A percentile compares a stretch with the other conserved stretches of the same genome.
phyloP scores from a whole-genome alignment of 2,797 vertebrate species.

The Hydrophis major region DNA sequence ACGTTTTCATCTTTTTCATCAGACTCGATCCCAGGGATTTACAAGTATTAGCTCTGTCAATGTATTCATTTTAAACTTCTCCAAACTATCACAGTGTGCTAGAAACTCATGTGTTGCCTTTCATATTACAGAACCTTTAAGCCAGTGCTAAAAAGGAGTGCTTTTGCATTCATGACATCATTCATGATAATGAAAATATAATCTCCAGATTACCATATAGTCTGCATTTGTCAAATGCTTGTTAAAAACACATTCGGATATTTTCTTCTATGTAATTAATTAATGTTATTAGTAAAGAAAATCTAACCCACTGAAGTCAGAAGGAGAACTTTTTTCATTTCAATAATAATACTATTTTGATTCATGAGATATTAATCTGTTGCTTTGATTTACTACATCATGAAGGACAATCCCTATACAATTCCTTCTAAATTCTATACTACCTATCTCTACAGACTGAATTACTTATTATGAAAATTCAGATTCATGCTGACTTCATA shows the following conservation, averaged over 20 bases:
- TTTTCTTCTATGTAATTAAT: constrained; percentile 8
- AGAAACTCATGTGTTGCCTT: constrained; percentile 47
- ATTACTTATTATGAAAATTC: constrained; percentile 14
- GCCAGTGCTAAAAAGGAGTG: background rate
- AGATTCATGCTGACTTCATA: constrained; percentile 12
- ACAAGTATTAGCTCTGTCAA: constrained; percentile 48
- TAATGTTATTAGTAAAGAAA: constrained; percentile 27
- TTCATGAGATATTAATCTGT: constrained; percentile 27
- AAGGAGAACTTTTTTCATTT: background rate
- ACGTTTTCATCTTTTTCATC: constrained; percentile 6
- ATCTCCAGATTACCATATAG: constrained; percentile 22
- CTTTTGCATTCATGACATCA: background rate
- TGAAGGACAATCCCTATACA: constrained; percentile 17
- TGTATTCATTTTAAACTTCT: constrained; percentile 28
- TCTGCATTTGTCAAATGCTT: background rate
- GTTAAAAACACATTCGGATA: constrained; percentile 25
- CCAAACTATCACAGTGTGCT: constrained; percentile 38
- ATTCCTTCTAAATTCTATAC: background rate
- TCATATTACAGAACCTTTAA: constrained; percentile 28
- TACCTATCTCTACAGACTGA: background rate
- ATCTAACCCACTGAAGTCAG: constrained; percentile 15
- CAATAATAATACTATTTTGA: constrained; percentile 28
- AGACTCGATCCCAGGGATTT: constrained; percentile 50
- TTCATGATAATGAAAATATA: constrained; percentile 26
- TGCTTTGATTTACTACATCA: constrained; percentile 36